Percentiles rank a stretch among this genome's conserved stretches.
phyloP scores from a whole-genome alignment of 1,140 invertebrate genomes.

The Pseudoatta argentina region DNA sequence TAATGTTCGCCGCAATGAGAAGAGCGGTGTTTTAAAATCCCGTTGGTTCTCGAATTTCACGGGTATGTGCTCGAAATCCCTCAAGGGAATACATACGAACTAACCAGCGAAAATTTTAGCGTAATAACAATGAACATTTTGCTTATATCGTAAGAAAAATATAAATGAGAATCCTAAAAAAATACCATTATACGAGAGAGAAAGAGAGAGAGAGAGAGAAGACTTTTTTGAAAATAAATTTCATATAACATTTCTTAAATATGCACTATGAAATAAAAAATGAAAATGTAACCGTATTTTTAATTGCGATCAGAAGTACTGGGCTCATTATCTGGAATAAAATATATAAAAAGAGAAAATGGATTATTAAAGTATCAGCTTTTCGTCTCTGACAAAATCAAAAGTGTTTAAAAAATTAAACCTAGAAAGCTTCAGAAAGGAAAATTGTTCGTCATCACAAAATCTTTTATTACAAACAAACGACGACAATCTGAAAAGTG shows the following conservation, averaged over 20 bases:
- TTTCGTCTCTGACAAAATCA: neutral
- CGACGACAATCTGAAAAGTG: slow-evolving; percentile 27
- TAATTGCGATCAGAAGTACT: neutral
- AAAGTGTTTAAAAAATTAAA: neutral
- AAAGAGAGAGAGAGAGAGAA: neutral
- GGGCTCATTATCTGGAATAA: neutral
- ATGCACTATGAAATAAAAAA: slow-evolving; percentile 4
- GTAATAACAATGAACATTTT: slow-evolving; percentile 23
- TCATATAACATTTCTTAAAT: neutral
- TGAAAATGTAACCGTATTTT: slow-evolving; percentile 2
- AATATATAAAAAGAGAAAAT: neutral
- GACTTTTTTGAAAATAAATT: neutral
- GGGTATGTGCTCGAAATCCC: neutral
- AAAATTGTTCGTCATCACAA: slow-evolving; percentile 17
- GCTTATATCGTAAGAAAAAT: neutral
- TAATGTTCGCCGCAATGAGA: slow-evolving; percentile 49
- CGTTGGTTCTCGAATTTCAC: slow-evolving; percentile 44
- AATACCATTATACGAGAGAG: neutral
- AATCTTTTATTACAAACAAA: slow-evolving; percentile 31
- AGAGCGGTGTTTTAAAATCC: slow-evolving; percentile 49
- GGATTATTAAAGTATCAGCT: neutral
- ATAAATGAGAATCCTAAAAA: neutral
- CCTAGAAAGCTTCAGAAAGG: neutral
- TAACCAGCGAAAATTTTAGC: slow-evolving; percentile 25
- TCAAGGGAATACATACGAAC: slow-evolving; percentile 1